Evolutionary conservation across 1,140 invertebrate genomes (phyloP).

Genomic region (Conus betulinus): DNA sequence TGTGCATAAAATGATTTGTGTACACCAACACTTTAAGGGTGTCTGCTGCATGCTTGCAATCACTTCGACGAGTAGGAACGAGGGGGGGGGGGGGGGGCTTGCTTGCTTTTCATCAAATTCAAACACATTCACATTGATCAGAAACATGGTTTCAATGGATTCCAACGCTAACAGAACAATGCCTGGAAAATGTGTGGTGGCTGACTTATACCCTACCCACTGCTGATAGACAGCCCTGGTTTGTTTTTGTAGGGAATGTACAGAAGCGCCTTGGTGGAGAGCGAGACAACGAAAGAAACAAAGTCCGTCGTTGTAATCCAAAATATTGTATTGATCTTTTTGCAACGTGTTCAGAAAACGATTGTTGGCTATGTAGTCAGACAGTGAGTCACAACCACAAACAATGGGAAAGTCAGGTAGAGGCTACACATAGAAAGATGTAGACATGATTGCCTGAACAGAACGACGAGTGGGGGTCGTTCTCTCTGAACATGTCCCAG

Average conservation of each 20-base stretch:
- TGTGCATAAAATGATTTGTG: slow-evolving; percentile 11
- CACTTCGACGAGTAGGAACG: not conserved
- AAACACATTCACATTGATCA: slow-evolving; percentile 13
- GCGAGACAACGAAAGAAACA: slow-evolving; percentile 1
- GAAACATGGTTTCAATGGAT: not conserved
- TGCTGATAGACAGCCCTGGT: not conserved
- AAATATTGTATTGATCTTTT: not conserved
- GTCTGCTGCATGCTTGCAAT: not conserved
- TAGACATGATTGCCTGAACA: slow-evolving; percentile 1
- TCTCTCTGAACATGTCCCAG: not conserved
- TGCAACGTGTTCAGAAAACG: not conserved
- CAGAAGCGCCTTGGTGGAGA: not conserved
- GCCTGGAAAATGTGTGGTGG: not conserved
- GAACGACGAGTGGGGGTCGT: not conserved
- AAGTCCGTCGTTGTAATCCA: not conserved
- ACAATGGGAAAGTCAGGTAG: slow-evolving; percentile 12
- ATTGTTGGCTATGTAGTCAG: not conserved
- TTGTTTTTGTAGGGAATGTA: not conserved
- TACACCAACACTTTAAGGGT: not conserved
- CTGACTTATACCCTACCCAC: not conserved
- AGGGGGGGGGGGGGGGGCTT: too few species aligned
- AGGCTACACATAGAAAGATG: not conserved
- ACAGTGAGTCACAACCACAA: not conserved
- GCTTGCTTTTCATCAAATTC: slow-evolving; percentile 21
- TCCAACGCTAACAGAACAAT: not conserved